Evolutionary conservation across 2,113 vertebrate species (phyloP).

Genomic region (Cervus canadensis): DNA sequence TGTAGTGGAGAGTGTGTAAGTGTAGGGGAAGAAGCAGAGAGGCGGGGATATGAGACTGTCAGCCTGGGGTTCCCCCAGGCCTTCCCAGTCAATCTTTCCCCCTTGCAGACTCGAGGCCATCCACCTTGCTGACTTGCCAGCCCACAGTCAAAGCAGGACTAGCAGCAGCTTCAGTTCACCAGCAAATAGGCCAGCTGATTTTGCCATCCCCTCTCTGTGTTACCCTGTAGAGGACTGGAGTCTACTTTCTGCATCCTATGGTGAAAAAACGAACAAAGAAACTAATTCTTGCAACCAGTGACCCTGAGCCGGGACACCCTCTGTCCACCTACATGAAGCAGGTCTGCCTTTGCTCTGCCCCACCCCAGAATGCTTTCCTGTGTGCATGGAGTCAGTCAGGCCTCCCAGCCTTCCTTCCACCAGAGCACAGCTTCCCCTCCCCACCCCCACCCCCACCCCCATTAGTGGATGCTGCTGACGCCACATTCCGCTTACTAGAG

Average conservation of each 20-base stretch:
- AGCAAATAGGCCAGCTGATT: background rate
- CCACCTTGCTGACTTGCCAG: background rate
- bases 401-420: background rate
- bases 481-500: background rate
- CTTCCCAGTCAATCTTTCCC: background rate
- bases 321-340: background rate
- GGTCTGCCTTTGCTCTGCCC: background rate
- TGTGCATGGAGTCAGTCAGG: background rate
- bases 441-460: background rate
- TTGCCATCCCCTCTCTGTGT: background rate
- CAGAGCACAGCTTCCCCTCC: no score
- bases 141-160: background rate
- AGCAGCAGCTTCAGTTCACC: background rate
- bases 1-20: background rate
- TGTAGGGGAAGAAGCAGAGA: background rate
- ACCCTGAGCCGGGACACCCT: background rate
- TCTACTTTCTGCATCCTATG: background rate
- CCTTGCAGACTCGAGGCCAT: background rate
- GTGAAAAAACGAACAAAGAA: background rate
- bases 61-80: background rate
- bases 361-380: background rate
- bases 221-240: background rate
- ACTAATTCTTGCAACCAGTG: background rate
- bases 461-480: background rate
- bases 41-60: background rate